Evolutionary conservation across 2,113 vertebrate genomes (phyloP).

Genomic region (Procavia capensis): DNA sequence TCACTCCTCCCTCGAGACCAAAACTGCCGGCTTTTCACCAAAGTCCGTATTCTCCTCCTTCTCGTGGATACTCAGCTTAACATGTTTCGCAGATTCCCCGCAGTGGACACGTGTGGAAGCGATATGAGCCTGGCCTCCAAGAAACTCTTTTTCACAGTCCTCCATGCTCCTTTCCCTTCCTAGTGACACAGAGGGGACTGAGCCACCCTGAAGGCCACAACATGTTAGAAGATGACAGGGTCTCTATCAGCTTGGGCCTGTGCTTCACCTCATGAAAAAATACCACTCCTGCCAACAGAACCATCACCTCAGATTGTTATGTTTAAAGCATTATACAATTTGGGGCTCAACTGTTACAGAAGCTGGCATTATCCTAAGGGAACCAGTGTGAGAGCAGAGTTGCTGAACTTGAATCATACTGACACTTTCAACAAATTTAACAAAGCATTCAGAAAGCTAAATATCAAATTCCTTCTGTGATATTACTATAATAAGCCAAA

Average conservation of each 20-base stretch:
- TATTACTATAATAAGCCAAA: conserved; percentile 11
- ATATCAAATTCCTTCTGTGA: conserved; percentile 34
- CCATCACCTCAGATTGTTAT: background rate
- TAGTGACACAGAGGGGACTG: background rate
- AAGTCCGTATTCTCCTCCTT: background rate
- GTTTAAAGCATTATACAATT: background rate
- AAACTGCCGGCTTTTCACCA: background rate
- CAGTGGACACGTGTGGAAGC: background rate
- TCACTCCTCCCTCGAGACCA: background rate
- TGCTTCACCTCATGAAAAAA: background rate
- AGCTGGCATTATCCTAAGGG: conserved; percentile 4
- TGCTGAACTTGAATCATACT: conserved; percentile 19
- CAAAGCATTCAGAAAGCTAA: conserved; percentile 22
- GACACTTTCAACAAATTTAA: conserved; percentile 47
- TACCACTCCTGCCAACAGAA: background rate
- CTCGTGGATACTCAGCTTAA: background rate
- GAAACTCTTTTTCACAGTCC: background rate
- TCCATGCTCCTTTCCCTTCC: background rate
- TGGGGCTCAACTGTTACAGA: conserved; percentile 5
- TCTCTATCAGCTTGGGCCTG: background rate
- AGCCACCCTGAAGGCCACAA: background rate
- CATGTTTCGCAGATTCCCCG: background rate
- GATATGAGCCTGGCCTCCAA: background rate
- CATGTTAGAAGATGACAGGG: background rate
- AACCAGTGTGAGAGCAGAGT: background rate